Evolutionary conservation across 1,140 invertebrate species (phyloP).

Genomic region (Conopomorpha cramerella): DNA sequence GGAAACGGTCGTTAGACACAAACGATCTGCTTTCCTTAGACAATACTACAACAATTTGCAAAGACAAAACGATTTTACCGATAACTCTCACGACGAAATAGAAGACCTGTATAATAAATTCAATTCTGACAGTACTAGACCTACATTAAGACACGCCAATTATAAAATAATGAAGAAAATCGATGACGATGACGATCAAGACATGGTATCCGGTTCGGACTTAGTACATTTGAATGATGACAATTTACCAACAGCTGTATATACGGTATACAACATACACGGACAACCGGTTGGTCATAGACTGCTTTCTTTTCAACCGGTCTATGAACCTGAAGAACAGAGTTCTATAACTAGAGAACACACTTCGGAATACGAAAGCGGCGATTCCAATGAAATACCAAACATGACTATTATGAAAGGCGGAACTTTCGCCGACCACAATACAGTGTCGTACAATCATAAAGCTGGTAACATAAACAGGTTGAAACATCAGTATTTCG

Average conservation of each 20-base stretch:
- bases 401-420: slow-evolving; percentile 40
- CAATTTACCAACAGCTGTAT: slow-evolving; percentile 44
- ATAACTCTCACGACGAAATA: slow-evolving; percentile 26
- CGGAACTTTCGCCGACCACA: slow-evolving; percentile 33
- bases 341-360: slow-evolving; percentile 27
- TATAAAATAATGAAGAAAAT: slow-evolving; percentile 48
- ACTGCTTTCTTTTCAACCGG: slow-evolving; percentile 49
- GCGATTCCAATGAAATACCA: slow-evolving; percentile 22
- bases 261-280: slow-evolving; percentile 48
- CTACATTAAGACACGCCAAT: slow-evolving; percentile 44
- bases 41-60: slow-evolving; percentile 49
- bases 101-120: slow-evolving; percentile 46
- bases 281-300: slow-evolving; percentile 49
- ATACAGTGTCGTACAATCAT: slow-evolving; percentile 10
- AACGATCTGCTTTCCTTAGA: slow-evolving; percentile 51
- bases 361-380: slow-evolving; percentile 23
- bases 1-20: slow-evolving; percentile 48
- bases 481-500: slow-evolving; percentile 50
- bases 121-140: slow-evolving; percentile 35
- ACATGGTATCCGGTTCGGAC: slow-evolving; percentile 16
- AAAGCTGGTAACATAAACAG: slow-evolving; percentile 36
- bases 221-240: slow-evolving; percentile 18
- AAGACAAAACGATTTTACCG: slow-evolving; percentile 16
- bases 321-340: slow-evolving; percentile 44
- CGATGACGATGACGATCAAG: slow-evolving; percentile 22